phyloP scores from a whole-genome alignment of 2,113 vertebrate species.

The Antigone vipio region DNA sequence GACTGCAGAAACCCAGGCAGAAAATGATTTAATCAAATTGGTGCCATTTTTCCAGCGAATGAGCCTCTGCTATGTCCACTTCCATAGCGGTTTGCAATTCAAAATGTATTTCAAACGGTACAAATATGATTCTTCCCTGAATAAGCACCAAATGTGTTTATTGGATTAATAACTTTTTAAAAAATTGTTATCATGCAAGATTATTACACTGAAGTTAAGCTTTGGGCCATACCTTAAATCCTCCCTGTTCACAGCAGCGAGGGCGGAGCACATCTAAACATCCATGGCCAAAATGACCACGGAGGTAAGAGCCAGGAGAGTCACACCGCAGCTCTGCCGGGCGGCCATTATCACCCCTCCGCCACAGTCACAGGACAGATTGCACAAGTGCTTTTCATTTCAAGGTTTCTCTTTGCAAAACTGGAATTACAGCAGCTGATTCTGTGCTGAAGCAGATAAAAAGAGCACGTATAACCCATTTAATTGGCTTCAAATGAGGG shows the following conservation, averaged over 20 bases:
- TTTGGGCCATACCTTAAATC: background rate
- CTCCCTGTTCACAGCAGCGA: background rate
- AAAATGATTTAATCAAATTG: background rate
- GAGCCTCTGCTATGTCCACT: background rate
- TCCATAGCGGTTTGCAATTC: background rate
- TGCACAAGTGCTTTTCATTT: background rate
- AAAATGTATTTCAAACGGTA: background rate
- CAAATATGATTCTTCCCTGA: background rate
- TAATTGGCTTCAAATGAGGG: background rate
- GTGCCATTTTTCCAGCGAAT: background rate
- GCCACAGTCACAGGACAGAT: accelerated
- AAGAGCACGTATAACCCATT: background rate
- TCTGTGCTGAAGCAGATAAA: background rate
- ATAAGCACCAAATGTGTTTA: background rate
- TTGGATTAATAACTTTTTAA: background rate
- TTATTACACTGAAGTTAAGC: background rate
- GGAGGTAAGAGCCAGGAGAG: background rate
- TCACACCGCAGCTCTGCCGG: accelerated
- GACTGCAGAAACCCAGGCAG: background rate
- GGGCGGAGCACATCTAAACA: background rate
- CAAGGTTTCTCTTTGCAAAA: background rate
- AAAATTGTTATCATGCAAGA: background rate
- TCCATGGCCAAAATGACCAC: accelerated
- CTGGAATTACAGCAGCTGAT: background rate
- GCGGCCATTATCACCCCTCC: background rate